Evolutionary conservation across 2,888 invertebrate species (phyloP), one percentile per base, ranked within the genome.

Genomic region (Pristionchus japonicus): DNA sequence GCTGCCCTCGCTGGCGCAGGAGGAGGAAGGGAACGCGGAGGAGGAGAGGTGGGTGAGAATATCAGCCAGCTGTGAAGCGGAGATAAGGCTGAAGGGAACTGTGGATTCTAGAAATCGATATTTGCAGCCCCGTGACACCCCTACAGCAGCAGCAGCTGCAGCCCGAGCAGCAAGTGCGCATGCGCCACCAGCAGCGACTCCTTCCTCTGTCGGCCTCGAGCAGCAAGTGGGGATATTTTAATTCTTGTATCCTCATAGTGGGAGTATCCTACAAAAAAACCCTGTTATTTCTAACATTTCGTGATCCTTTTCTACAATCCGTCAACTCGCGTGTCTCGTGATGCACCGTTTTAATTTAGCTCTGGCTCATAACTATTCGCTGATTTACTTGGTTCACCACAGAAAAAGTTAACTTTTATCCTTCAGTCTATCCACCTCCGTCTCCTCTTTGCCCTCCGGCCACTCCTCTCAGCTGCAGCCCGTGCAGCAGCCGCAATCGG

Each of bases 121-220:
- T 4, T 64, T 64, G 15, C n/a, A 64, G 64, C 64, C 11, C 17
- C 4, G 6, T 20, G 43, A 6, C 57, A 6, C 57, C 57, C n/a
- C 4, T n/a, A n/a, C 57, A 52, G 52, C 52, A 57, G 20, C 70
- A 37, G 70, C 37, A 43, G 77, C 43, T 43, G 77, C 77, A 77
- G 77, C 47, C n/a, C 23, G 27, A 77, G 47, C 40, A 27, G 77
- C 43, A 40, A 27, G 47, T 17, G 77, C 77, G 47, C 9, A 0
- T 77, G 77, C 77, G 77, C 37, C 34, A 67, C 31, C 77, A 77
- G 77, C 77, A 47, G 27, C 77, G 40, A 9, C 40, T 77, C 40
- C 9, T 77, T 23, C 77, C 77, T n/a, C 77, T 77, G n/a, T 77
- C 77, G 9, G 77, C 77, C 13, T 77, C 77, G n/a, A 77, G 47